phyloP scores from a whole-genome alignment of 2,113 vertebrate genomes.

The Ranitomeya imitator region DNA sequence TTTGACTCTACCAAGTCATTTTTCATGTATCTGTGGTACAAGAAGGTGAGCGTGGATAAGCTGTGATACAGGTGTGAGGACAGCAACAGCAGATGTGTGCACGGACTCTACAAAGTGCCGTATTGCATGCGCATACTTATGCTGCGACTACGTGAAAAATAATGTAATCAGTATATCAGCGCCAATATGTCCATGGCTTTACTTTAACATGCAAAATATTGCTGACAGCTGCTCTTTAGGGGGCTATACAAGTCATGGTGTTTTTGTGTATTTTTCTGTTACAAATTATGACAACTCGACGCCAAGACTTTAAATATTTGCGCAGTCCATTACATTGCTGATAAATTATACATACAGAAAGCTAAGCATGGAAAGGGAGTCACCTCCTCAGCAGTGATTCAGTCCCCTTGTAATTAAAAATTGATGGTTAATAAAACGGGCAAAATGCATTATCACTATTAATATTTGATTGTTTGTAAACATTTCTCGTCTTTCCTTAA shows the following conservation, averaged over 20 bases:
- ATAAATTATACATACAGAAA: conserved; percentile 31
- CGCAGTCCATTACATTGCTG: conserved; percentile 13
- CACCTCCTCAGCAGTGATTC: conserved; percentile 15
- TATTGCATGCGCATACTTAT: too few relatives aligned
- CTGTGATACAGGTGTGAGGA: too few relatives aligned
- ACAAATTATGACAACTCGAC: background rate
- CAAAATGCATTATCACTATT: conserved; percentile 30
- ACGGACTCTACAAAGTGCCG: too few relatives aligned
- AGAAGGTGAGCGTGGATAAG: too few relatives aligned
- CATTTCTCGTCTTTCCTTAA: conserved; percentile 5
- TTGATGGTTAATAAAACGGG: conserved; percentile 48
- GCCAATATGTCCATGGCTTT: too few relatives aligned
- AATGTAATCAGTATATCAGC: too few relatives aligned
- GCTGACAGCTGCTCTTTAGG: background rate
- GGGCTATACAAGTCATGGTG: background rate
- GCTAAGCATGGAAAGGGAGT: background rate
- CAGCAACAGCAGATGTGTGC: too few relatives aligned
- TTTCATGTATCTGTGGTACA: too few relatives aligned
- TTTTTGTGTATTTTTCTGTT: background rate
- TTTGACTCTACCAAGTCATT: too few relatives aligned
- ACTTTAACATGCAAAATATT: too few relatives aligned
- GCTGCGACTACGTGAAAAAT: too few relatives aligned
- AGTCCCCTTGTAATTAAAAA: conserved; percentile 32
- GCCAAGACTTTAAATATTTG: conserved; percentile 19
- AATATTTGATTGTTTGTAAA: conserved; percentile 26